Conservation (phyloP, 2,888 invertebrate species). For the Drepanosiphum platanoidis region DNA sequence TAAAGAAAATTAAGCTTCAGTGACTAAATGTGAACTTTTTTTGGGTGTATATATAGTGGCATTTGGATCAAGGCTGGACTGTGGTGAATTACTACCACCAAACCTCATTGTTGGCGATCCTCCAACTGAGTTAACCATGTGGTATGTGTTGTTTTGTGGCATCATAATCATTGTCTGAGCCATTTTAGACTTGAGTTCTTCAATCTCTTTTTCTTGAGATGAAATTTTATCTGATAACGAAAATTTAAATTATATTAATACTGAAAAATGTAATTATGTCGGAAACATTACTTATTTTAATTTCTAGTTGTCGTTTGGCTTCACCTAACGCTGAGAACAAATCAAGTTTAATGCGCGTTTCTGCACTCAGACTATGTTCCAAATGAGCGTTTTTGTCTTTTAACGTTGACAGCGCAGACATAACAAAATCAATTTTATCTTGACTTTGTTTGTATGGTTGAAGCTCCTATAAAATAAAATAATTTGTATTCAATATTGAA, state of each 20-base stretch:
- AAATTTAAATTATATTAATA: not conserved
- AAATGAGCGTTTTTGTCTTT: slow-evolving; percentile 92
- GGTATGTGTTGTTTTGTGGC: slow-evolving; percentile 77
- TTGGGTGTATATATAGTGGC: slow-evolving; percentile 92
- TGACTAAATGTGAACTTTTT: slow-evolving; percentile 65
- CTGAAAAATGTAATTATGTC: not conserved
- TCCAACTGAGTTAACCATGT: slow-evolving; percentile 68
- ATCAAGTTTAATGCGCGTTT: slow-evolving; percentile 97
- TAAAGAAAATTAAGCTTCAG: slow-evolving; percentile 59
- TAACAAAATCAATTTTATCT: slow-evolving; percentile 79
- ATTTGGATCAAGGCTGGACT: slow-evolving; percentile 83
- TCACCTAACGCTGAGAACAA: slow-evolving; percentile 96
- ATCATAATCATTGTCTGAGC: slow-evolving; percentile 94
- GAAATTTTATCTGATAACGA: slow-evolving; percentile 76
- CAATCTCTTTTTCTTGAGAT: slow-evolving; percentile 89
- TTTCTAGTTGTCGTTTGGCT: slow-evolving; percentile 88
- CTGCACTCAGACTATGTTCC: slow-evolving; percentile 93
- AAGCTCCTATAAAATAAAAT: slow-evolving; percentile 67
- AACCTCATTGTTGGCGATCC: slow-evolving; percentile 72
- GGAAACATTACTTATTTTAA: slow-evolving; percentile 77
- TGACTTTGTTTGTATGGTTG: slow-evolving; percentile 73
- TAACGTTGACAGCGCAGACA: slow-evolving; percentile 82
- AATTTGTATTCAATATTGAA: not conserved
- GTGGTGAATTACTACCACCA: slow-evolving; percentile 65
- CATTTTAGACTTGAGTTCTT: slow-evolving; percentile 87